Conservation (phyloP, 35 echinoderm and acorn worm species). For the Apostichopus japonicus region DNA sequence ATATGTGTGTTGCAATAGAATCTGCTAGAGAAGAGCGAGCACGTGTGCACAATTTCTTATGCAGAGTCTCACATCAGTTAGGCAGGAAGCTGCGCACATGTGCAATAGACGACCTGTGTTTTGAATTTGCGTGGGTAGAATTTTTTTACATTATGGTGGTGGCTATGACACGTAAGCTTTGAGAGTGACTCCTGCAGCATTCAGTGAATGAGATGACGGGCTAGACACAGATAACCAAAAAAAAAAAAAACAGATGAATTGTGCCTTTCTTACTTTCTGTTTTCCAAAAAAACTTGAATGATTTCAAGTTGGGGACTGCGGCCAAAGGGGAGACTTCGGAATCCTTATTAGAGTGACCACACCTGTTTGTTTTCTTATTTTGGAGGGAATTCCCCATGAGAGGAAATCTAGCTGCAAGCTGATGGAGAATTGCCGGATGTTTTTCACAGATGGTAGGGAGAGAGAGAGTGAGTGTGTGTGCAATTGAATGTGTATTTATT, state of each 20-base stretch:
- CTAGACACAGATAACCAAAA: background rate
- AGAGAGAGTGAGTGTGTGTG: background rate
- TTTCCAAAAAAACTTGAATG: background rate
- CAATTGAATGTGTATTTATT: too few relatives aligned
- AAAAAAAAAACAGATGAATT: background rate
- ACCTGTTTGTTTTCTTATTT: background rate
- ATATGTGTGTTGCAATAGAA: too few relatives aligned
- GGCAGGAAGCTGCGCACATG: too few relatives aligned
- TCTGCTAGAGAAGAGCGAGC: too few relatives aligned
- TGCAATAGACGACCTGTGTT: too few relatives aligned
- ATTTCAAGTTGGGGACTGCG: background rate
- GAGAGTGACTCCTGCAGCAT: background rate
- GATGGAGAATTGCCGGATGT: background rate
- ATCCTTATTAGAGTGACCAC: background rate
- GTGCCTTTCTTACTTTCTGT: background rate
- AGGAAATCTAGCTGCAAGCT: background rate
- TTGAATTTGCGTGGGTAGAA: background rate
- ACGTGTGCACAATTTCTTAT: too few relatives aligned
- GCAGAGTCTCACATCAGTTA: too few relatives aligned
- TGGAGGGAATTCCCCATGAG: background rate
- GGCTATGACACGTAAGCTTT: background rate
- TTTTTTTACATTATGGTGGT: background rate
- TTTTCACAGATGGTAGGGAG: background rate
- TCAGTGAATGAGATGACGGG: background rate
- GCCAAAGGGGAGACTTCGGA: background rate